These are phyloP conservation scores for Trochalopteron elliotii DNA, from an alignment of 2,113 vertebrate genomes.

Conservation along the genomic window DNA sequence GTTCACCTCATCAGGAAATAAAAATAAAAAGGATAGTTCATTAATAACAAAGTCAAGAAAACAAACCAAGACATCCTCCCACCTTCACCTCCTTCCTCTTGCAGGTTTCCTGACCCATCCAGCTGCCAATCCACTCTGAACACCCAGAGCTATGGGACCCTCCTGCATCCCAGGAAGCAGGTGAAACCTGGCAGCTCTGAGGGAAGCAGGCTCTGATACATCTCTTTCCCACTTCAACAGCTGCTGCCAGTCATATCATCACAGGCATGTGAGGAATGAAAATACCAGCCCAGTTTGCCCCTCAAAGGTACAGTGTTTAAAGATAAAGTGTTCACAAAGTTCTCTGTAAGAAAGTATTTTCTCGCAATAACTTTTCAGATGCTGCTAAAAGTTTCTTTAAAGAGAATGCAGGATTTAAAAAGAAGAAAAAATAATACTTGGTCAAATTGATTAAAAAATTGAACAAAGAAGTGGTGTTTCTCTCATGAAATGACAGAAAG, in stretches of 20 bases:
- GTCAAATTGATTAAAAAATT: background rate
- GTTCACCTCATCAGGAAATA: background rate
- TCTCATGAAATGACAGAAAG: background rate
- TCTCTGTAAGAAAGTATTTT: background rate
- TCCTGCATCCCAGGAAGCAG: background rate
- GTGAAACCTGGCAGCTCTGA: background rate
- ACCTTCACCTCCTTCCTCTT: background rate
- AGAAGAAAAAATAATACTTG: background rate
- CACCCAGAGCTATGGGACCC: fast-evolving
- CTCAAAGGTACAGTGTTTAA: background rate
- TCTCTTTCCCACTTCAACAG: background rate
- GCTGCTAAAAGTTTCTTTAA: background rate
- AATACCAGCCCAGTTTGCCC: background rate
- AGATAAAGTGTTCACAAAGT: background rate
- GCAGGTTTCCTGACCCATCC: background rate
- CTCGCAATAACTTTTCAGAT: background rate
- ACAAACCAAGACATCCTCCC: background rate
- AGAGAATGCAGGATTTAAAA: background rate
- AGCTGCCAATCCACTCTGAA: background rate
- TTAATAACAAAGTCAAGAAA: background rate
- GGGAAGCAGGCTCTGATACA: background rate
- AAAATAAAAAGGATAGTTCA: background rate
- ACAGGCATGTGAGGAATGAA: background rate
- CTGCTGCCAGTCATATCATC: background rate
- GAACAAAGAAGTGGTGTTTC: background rate